Conservation (phyloP, 2,888 invertebrate genomes). For the Orthonevra nobilis region DNA sequence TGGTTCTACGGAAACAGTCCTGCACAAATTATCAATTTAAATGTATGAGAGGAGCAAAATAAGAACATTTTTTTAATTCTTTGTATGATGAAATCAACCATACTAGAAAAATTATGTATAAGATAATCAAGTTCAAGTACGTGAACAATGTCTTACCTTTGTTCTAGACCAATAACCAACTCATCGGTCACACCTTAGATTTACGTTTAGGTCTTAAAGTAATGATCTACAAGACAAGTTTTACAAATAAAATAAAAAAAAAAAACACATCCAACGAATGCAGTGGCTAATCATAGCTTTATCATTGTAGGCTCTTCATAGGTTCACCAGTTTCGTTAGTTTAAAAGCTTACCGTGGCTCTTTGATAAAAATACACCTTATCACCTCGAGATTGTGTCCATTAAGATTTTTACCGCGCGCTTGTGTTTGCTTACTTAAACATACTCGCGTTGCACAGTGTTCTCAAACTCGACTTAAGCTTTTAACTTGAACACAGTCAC, state of each 20-base stretch:
- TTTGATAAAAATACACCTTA: slow-evolving; percentile 64
- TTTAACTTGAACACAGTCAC: slow-evolving; percentile 52
- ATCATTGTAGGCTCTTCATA: slow-evolving; percentile 47
- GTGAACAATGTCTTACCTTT: no score
- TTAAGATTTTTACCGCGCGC: slow-evolving; percentile 22
- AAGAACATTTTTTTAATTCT: no score
- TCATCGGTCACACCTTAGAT: no score
- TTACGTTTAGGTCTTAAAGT: no score
- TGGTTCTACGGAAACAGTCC: no score
- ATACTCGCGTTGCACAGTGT: slow-evolving; percentile 42
- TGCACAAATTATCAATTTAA: no score
- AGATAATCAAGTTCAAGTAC: no score
- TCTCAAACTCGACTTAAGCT: slow-evolving; percentile 70
- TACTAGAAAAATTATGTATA: no score
- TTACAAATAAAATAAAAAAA: background rate
- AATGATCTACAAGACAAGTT: no score
- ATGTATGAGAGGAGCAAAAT: no score
- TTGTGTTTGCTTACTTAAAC: slow-evolving; percentile 55
- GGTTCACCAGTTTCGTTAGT: slow-evolving; percentile 55
- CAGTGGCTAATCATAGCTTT: slow-evolving; percentile 60
- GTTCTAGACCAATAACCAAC: no score
- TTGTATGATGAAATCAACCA: no score
- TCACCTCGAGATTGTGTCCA: slow-evolving; percentile 40
- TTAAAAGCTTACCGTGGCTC: slow-evolving; percentile 55
- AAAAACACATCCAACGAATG: slow-evolving; percentile 11